Base-by-base conservation (phyloP, 2,797 vertebrate genomes). In the Rhabdophis nuchalis region DNA sequence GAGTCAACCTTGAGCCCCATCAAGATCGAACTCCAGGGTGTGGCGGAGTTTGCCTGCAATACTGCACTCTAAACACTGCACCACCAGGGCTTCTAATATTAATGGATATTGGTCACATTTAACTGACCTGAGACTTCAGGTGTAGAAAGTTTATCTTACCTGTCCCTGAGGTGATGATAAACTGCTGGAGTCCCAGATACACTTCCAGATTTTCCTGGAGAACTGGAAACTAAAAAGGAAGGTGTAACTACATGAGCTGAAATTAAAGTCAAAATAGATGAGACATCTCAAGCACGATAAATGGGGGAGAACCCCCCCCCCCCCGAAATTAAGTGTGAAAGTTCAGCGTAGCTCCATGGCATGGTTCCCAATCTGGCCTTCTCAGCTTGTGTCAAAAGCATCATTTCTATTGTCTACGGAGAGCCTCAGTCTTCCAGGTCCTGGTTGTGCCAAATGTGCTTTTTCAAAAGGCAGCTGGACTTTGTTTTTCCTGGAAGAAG, bases 181-280 rank as follows among this genome's bases (percentile, higher is more conserved):
- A 99, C 97, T 99, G 99, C 96, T 99, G 99, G 94, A 99, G 97
- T 91, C 99, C 99, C 95, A 99, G 97, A 94, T 99, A 99, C 72
- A 99, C 98, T 27, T 99, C 99, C 96, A 99, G 94, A 96, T 99
- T 99, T 91, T 99, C 99, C 96, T 99, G 99, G 93, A 99, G 98
- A 94, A 99, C 98, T 46, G 99, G 98, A 94, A 99, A 99, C 99
- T 94, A 60, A 0, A 61, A 60, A 36, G 90, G 87, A 18, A 0
- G 1, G 9, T 88, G 11, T 46, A 41, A 36, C 1, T 10, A 89
- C 93, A 52, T 92, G 0, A 29, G 6, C 4, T 10, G 60, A 52
- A 64, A 20, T 5, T 52, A 32, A 61, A 1, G 41, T 57, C 77
- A 13, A 52, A 10, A 87, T 23, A 18, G 57, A 91, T 46, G 90